A percentile compares a stretch with the other conserved stretches of the same genome.
phyloP scores from a whole-genome alignment of 2,113 vertebrate genomes.

The Mohoua ochrocephala region DNA sequence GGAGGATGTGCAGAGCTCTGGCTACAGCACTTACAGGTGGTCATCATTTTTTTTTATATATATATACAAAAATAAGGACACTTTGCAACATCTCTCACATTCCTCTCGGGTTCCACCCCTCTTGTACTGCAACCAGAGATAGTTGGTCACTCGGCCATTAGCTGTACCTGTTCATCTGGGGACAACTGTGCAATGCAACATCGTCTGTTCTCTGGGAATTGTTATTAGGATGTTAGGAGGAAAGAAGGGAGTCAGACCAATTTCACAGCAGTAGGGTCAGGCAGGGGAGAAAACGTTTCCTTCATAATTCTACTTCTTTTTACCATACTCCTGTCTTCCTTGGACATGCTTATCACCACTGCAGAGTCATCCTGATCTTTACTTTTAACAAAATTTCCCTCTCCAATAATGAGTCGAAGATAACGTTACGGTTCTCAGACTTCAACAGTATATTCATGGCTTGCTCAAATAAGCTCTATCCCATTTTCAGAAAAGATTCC shows the following conservation, averaged over 20 bases:
- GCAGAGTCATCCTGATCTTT: background rate
- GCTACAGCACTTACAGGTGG: background rate
- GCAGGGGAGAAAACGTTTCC: background rate
- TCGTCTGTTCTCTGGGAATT: background rate
- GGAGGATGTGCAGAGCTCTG: background rate
- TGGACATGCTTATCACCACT: background rate
- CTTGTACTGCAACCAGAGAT: background rate
- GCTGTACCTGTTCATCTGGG: background rate
- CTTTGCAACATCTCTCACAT: background rate
- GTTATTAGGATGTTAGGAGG: background rate
- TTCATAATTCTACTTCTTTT: background rate
- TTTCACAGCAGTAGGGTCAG: background rate
- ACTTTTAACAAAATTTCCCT: background rate
- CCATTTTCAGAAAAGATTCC: background rate
- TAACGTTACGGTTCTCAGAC: background rate
- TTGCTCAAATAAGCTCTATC: background rate
- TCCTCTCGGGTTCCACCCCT: background rate
- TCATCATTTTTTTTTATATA: background rate
- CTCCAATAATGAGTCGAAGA: background rate
- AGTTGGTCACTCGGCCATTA: rapidly evolving
- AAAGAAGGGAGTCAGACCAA: background rate
- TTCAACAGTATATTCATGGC: background rate
- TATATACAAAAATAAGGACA: background rate
- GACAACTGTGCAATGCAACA: background rate
- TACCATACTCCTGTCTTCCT: background rate